Percentiles rank a stretch among this genome's conserved stretches.
These are phyloP conservation scores for Leucopsar rothschildi DNA, from an alignment of 2,113 vertebrate species.

Conservation along the genomic window DNA sequence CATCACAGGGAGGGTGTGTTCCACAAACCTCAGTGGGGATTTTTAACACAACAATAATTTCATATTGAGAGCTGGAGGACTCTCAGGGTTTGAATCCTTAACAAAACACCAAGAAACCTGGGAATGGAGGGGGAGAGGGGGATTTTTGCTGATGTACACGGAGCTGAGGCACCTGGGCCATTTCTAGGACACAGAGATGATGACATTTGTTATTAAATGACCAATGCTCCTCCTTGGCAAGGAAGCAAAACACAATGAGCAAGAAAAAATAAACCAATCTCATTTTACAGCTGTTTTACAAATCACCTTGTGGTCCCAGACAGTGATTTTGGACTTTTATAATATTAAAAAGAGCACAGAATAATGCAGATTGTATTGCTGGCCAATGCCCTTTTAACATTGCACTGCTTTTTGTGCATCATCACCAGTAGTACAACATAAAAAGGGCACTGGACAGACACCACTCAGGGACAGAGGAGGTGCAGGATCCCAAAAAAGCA, in stretches of 20 bases:
- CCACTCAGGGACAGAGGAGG: neutral
- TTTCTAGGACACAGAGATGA: neutral
- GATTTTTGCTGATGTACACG: neutral
- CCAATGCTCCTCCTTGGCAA: neutral
- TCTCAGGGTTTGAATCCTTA: neutral
- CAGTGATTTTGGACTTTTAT: neutral
- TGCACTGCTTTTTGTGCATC: slow-evolving; percentile 79
- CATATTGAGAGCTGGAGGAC: neutral
- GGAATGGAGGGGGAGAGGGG: neutral
- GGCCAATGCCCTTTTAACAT: slow-evolving; percentile 87
- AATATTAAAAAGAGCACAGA: rapidly evolving
- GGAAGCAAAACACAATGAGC: neutral
- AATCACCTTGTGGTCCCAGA: neutral
- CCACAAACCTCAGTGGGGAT: neutral
- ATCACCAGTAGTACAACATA: slow-evolving; percentile 83
- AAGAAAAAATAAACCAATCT: neutral
- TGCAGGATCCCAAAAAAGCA: neutral
- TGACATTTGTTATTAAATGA: neutral
- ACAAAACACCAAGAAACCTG: neutral
- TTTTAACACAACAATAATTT: neutral
- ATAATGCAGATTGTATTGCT: slow-evolving; percentile 58
- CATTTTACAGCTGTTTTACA: neutral
- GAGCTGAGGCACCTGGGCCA: neutral
- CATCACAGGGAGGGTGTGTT: too few relatives aligned
- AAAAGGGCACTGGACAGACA: slow-evolving; percentile 82